phyloP scores from a whole-genome alignment of 2,797 vertebrate genomes.

The Limnodromus scolopaceus region DNA sequence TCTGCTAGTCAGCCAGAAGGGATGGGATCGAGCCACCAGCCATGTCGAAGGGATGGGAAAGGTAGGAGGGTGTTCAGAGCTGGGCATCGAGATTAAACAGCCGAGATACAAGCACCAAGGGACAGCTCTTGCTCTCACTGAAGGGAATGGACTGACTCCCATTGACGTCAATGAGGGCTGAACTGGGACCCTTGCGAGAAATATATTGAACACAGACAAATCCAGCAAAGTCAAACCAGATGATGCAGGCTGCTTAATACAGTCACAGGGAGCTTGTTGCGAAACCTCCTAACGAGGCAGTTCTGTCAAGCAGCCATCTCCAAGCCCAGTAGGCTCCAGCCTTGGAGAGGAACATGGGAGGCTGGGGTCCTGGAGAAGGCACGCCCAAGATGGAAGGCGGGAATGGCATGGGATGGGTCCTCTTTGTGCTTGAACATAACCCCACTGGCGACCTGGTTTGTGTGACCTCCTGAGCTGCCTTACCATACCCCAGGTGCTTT shows the following conservation, averaged over 20 bases:
- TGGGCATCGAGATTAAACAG: constrained; percentile 29
- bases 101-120: constrained; percentile 39
- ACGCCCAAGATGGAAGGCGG: not conserved
- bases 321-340: constrained; percentile 38
- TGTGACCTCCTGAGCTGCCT: not conserved
- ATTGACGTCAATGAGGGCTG: constrained; percentile 72
- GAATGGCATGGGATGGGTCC: not conserved
- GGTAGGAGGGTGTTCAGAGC: constrained; percentile 21
- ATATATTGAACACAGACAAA: constrained; percentile 75
- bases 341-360: constrained; percentile 20
- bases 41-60: not conserved
- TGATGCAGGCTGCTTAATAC: constrained; percentile 58
- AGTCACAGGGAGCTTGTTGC: constrained; percentile 65
- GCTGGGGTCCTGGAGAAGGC: not conserved
- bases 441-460: not conserved
- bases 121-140: constrained; percentile 51
- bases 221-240: constrained; percentile 70
- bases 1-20: not conserved
- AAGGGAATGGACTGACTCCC: constrained; percentile 64
- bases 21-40: not conserved
- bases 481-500: not conserved
- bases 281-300: constrained; percentile 46
- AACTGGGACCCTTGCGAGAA: constrained; percentile 68
- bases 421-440: not conserved
- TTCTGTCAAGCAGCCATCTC: constrained; percentile 59